A percentile compares a stretch with the other conserved stretches of the same genome.
These are phyloP conservation scores for Apamea monoglypha DNA, from an alignment of 2,888 invertebrate genomes.

Conservation along the genomic window DNA sequence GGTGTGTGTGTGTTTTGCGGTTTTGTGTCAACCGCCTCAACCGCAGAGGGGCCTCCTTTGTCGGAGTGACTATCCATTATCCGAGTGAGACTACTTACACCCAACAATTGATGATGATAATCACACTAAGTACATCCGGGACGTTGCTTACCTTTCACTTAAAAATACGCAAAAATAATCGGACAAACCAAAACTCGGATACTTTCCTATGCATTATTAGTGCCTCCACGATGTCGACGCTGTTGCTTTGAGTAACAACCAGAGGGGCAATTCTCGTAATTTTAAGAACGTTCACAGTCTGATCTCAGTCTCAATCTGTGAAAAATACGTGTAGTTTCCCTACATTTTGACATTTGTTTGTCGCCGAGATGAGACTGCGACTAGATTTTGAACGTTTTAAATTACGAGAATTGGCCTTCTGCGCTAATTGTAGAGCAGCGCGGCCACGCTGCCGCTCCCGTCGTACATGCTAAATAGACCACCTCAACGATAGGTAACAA, in stretches of 20 bases:
- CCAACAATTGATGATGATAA: conserved; percentile 6
- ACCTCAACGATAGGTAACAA: background rate
- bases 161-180: background rate
- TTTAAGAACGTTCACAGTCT: no score
- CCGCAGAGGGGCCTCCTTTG: conserved; percentile 23
- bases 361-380: no score
- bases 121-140: conserved; percentile 23
- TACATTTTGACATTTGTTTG: no score
- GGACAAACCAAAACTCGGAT: no score
- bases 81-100: conserved; percentile 17
- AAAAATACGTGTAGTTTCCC: no score
- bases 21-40: conserved; percentile 13
- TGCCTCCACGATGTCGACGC: background rate
- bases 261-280: no score
- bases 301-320: no score
- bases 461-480: background rate
- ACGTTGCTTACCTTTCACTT: conserved; percentile 29
- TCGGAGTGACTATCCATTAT: background rate
- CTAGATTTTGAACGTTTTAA: no score
- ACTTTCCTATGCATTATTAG: background rate
- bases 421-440: background rate
- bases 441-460: background rate
- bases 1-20: conserved; percentile 11
- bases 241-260: background rate
- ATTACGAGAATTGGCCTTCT: no score